phyloP scores from a whole-genome alignment of 1,140 invertebrate genomes.

The Aphelenchoides avenae region DNA sequence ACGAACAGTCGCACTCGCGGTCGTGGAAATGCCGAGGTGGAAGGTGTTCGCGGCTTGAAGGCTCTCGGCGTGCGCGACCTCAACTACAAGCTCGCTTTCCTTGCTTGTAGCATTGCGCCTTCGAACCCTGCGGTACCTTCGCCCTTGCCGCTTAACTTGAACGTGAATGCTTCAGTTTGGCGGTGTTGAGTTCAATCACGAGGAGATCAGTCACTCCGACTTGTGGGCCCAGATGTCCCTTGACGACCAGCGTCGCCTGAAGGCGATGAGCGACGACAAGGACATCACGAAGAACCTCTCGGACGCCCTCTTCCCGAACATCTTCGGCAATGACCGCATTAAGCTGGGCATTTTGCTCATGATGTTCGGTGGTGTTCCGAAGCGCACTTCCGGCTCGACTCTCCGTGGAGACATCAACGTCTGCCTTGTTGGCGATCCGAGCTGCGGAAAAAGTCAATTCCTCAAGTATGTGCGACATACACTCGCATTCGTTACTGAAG shows the following conservation, averaged over 20 bases:
- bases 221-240: constrained; percentile 91
- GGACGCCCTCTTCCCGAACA: constrained; percentile 86
- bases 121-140: constrained; percentile 66
- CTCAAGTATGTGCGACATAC: constrained; percentile 72
- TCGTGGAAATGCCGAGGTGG: constrained; percentile 70
- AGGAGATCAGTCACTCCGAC: constrained; percentile 80
- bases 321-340: constrained; percentile 96
- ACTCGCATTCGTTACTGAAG: neutral
- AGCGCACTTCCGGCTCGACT: constrained; percentile 74
- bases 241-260: constrained; percentile 89
- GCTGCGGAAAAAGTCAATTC: constrained; percentile 95
- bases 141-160: constrained; percentile 8
- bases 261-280: constrained; percentile 89
- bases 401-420: constrained; percentile 94
- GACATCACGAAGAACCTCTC: constrained; percentile 88
- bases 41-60: constrained; percentile 86
- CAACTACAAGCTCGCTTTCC: constrained; percentile 87
- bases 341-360: constrained; percentile 89
- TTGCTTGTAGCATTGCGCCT: constrained; percentile 83
- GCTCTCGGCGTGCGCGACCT: constrained; percentile 89
- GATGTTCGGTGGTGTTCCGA: constrained; percentile 94
- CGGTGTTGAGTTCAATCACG: constrained; percentile 64
- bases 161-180: constrained; percentile 61
- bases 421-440: constrained; percentile 96
- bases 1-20: constrained; percentile 29